Percentiles rank a stretch among this genome's conserved stretches.
These are phyloP conservation scores for Drosophila nannoptera DNA, from an alignment of 1,140 invertebrate species.

Conservation along the genomic window DNA sequence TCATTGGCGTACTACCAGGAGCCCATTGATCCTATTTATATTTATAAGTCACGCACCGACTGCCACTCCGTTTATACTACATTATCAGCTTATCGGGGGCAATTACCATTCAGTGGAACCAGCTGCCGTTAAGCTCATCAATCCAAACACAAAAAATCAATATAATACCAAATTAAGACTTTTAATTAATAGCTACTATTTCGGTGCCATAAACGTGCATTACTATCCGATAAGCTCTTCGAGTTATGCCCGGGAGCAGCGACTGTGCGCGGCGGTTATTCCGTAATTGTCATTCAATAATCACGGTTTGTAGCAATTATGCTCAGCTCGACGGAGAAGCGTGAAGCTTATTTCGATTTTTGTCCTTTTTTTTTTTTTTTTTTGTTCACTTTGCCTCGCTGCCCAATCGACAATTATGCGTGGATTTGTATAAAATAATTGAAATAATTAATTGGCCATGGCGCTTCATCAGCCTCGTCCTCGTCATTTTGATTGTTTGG, in stretches of 20 bases:
- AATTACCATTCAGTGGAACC: conserved; percentile 32
- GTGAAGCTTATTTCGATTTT: no score
- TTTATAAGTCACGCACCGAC: conserved; percentile 29
- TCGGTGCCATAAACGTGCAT: conserved; percentile 30
- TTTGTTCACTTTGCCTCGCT: no score
- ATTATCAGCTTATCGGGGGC: conserved; percentile 41
- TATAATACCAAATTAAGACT: conserved; percentile 38
- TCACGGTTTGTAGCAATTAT: conserved; percentile 10
- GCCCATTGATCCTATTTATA: conserved; percentile 23
- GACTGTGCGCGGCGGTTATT: conserved; percentile 4
- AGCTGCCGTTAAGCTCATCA: conserved; percentile 23
- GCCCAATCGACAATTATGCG: no score
- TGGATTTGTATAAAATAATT: no score
- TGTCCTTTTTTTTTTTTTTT: no score
- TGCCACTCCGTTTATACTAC: background rate
- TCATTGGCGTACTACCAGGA: conserved; percentile 46
- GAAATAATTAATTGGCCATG: no score
- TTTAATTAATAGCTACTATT: conserved; percentile 42
- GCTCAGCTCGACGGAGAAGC: background rate
- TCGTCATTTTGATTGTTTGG: no score
- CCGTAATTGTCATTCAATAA: conserved; percentile 27
- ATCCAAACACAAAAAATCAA: conserved; percentile 40
- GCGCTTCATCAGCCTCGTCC: no score
- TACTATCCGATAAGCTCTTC: conserved; percentile 36
- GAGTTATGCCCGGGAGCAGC: conserved; percentile 15